Evolutionary conservation across 2,113 vertebrate genomes (phyloP).

Genomic region (Mohoua ochrocephala): DNA sequence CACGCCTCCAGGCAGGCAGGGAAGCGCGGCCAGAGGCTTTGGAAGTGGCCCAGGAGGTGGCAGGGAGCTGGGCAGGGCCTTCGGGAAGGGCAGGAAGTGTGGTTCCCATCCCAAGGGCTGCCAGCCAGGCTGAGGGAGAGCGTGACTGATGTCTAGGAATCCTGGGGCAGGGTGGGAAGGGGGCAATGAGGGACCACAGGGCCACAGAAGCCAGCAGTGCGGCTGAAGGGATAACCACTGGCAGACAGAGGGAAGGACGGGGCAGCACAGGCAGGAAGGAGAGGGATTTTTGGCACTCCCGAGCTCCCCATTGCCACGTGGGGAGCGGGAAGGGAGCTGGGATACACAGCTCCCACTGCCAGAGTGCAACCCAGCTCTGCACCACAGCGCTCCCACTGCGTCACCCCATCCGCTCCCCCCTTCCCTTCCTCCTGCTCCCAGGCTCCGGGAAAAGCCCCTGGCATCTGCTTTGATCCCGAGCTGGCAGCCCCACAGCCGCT

Average conservation of each 20-base stretch:
- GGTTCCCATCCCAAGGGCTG: background rate
- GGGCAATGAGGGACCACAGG: background rate
- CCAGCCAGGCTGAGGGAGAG: background rate
- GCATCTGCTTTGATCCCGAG: background rate
- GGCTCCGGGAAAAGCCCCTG: background rate
- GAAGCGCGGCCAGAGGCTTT: background rate
- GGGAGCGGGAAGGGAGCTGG: background rate
- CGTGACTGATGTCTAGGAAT: background rate
- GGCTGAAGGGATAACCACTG: background rate
- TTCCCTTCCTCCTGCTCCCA: background rate
- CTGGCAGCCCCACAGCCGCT: background rate
- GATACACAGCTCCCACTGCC: fast-evolving
- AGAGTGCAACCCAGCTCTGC: background rate
- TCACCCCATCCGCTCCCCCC: fast-evolving
- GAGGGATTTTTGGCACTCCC: background rate
- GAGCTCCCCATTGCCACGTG: background rate
- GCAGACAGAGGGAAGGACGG: background rate
- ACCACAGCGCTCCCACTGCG: background rate
- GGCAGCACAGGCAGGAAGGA: background rate
- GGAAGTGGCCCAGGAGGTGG: background rate
- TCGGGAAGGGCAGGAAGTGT: background rate
- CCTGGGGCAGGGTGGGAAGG: background rate
- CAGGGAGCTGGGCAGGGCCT: background rate
- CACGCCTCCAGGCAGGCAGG: background rate
- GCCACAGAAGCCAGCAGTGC: background rate